Conservation (phyloP, 2,797 vertebrate species). For the Buphagus erythrorhynchus region DNA sequence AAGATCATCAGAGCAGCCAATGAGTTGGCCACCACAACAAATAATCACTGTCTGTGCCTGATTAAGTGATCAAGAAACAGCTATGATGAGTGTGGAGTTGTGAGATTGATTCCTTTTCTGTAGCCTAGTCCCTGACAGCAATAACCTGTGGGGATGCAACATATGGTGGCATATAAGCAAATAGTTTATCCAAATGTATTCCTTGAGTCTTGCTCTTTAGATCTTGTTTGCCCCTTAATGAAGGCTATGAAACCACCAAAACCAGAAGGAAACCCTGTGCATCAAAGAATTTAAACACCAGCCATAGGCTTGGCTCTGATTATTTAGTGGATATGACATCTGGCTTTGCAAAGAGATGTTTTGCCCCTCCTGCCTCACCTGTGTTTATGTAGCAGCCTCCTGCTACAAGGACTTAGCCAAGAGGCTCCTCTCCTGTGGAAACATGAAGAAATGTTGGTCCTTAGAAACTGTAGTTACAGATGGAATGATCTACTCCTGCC, state of each 20-base stretch:
- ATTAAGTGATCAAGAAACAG: not conserved
- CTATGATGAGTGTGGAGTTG: no score
- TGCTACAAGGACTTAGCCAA: not conserved
- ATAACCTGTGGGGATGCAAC: not conserved
- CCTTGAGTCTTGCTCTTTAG: not conserved
- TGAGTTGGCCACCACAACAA: not conserved
- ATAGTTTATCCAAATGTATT: not conserved
- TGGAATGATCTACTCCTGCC: not conserved
- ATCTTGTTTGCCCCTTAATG: not conserved
- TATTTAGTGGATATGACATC: not conserved
- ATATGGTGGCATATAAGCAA: not conserved
- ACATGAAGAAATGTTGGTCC: not conserved
- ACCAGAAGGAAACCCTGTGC: fast-evolving
- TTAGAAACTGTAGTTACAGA: not conserved
- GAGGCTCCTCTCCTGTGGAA: not conserved
- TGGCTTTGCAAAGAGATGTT: not conserved
- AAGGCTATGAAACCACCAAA: not conserved
- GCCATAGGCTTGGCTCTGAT: not conserved
- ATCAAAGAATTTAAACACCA: not conserved
- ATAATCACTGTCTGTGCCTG: not conserved
- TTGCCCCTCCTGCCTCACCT: not conserved
- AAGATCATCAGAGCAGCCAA: not conserved
- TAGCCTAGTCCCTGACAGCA: not conserved
- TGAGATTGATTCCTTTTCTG: not conserved
- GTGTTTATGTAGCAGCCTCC: not conserved